Base-by-base conservation (phyloP, 2,888 invertebrate species). In the Tuta absoluta region DNA sequence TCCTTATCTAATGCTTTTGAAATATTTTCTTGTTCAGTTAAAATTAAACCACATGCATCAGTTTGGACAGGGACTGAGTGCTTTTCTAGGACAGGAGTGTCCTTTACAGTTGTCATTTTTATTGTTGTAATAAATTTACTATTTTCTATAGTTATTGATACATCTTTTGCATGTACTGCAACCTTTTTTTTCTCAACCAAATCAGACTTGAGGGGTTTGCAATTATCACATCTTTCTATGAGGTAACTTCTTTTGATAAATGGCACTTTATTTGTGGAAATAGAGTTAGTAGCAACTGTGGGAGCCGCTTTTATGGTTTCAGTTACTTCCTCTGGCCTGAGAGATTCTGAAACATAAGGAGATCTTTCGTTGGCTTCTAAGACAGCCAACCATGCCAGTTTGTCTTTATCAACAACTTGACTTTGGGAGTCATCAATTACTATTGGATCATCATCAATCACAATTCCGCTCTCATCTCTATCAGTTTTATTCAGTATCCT, bases 381-480 rank as follows among this genome's bases (percentile, higher is more conserved):
- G 14, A 90, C 83, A 67, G 85, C 86, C 45, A 82, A 67, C 72
- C 79, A 84, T 64, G 90, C 89, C 48, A 79, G 69, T 71, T 69
- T 76, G 74, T 91, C 91, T 75, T 89, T 91, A 74, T 90, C 87
- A 63, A 81, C 41, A 53, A 64, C 61, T 65, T 75, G 63, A 71
- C 70, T 78, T 69, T 80, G 80, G 56, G 82, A 79, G 65, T 86
- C 86, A 71, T 87, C 79, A 69, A 89, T 84, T 3, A 80, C 68
- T 69, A 81, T 79, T 11, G 70, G 68, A 49, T 85, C 84, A 76
- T 85, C 83, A 74, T 86, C 83, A 66, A 84, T 73, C 65, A 77
- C 79, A 67, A 84, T 84, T 10, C 82, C 85, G 81, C 84, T 89
- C 68, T 88, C 86, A 74, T 84, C 78, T 67, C 81, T 76, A 28